Percentiles rank a stretch among this genome's conserved stretches.
These are phyloP conservation scores for Epinotia bilunana DNA, from an alignment of 2,888 invertebrate genomes.

Conservation along the genomic window DNA sequence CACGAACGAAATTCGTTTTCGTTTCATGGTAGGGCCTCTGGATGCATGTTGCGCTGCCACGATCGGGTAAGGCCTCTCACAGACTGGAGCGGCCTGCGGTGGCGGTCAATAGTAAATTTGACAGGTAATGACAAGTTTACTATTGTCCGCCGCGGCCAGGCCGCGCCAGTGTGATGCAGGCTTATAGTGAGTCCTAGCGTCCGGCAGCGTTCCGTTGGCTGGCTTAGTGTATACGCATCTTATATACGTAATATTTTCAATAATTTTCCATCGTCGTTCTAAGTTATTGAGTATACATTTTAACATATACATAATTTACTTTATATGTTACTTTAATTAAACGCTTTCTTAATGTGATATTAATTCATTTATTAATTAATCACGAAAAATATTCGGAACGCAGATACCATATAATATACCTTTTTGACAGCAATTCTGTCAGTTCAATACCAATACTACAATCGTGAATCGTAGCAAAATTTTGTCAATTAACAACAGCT, in stretches of 20 bases:
- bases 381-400: slow-evolving; percentile 19
- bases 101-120: too few relatives aligned
- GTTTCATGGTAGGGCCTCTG: too few relatives aligned
- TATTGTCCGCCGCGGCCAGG: too few relatives aligned
- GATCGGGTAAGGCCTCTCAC: too few relatives aligned
- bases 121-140: too few relatives aligned
- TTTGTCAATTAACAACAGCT: slow-evolving; percentile 78
- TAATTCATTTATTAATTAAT: background rate
- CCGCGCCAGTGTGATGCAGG: too few relatives aligned
- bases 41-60: too few relatives aligned
- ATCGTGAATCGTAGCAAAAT: slow-evolving; percentile 59
- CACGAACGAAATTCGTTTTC: too few relatives aligned
- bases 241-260: background rate
- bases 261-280: background rate
- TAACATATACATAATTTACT: too few relatives aligned
- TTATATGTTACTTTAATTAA: too few relatives aligned
- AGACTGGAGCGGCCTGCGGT: too few relatives aligned
- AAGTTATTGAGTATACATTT: background rate
- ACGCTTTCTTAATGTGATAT: background rate
- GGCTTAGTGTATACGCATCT: background rate
- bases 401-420: background rate
- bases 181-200: too few relatives aligned
- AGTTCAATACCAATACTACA: slow-evolving; percentile 42
- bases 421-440: slow-evolving; percentile 45
- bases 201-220: background rate